Base-by-base conservation (phyloP, 2,113 vertebrate genomes). In the Pungitius pungitius region DNA sequence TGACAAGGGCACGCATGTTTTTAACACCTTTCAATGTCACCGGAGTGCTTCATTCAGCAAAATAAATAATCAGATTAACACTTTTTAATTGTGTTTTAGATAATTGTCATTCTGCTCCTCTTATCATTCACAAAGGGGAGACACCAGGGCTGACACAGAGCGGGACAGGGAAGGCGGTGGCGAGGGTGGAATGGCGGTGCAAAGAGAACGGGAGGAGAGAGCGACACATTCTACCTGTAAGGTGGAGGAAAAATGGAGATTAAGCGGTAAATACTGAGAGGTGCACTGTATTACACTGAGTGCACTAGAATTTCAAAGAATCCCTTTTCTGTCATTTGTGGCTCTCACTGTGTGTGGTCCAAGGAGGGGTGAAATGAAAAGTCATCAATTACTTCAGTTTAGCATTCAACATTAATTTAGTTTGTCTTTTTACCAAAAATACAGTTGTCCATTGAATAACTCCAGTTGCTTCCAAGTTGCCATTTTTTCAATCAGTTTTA, bases 41-140 rank as follows among this genome's bases (percentile, higher is more conserved):
- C 74, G 42, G 60, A 89, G 81, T 77, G 87, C 87, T 92, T 91
- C 88, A 88, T 92, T 89, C 87, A 83, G 75, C 86, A 75, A 78
- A 73, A 80, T 69, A 86, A 89, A 91, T 90, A 88, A 90, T 92
- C 88, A 86, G 87, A 92, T 92, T 91, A 92, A 88, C 81, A 84
- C 79, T 78, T 91, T 92, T 85, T 92, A 90, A 92, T 92, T 92
- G 87, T 91, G 87, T 91, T 92, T 92, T 85, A 84, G 81, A 90
- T 92, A 90, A 92, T 91, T 92, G 89, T 89, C 88, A 92, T 91
- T 90, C 86, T 81, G 79, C 81, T 82, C 87, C 80, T 85, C 81
- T 85, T 88, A 8, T 58, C 49, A 40, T 55, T 76, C 77, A 83
- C 80, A 79, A 75, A 80, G 78, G 78, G 79, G 82, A 78, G 69